Conservation (phyloP, 1,140 invertebrate genomes). For the Diuraphis noxia region DNA sequence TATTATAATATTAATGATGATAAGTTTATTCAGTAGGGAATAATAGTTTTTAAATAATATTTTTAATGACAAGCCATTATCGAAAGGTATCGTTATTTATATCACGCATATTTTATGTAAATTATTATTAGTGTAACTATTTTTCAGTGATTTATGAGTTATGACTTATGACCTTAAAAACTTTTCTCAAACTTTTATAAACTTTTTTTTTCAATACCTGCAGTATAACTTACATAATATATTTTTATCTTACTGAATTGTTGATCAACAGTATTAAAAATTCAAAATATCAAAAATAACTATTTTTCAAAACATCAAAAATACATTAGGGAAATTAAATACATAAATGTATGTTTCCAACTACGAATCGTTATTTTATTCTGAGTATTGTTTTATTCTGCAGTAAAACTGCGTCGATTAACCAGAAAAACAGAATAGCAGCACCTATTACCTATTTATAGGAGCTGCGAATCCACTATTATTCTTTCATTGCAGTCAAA, state of each 20-base stretch:
- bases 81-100: background rate
- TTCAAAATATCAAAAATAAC: background rate
- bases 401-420: background rate
- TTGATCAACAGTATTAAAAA: background rate
- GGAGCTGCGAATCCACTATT: background rate
- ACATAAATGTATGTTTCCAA: background rate
- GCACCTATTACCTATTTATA: conserved; percentile 1
- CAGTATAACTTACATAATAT: background rate
- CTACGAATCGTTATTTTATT: background rate
- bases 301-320: conserved; percentile 18
- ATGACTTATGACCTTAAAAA: background rate
- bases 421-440: background rate
- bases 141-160: conserved; percentile 28
- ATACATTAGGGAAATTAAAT: conserved; percentile 21
- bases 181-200: background rate
- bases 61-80: background rate
- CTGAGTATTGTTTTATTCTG: background rate
- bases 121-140: background rate
- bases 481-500: conserved; percentile 12
- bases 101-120: background rate
- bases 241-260: background rate
- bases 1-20: background rate
- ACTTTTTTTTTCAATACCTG: conserved; percentile 25
- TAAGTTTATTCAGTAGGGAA: conserved; percentile 16
- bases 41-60: background rate